phyloP scores from a whole-genome alignment of 2,113 vertebrate species.

The Tachysurus vachellii region DNA sequence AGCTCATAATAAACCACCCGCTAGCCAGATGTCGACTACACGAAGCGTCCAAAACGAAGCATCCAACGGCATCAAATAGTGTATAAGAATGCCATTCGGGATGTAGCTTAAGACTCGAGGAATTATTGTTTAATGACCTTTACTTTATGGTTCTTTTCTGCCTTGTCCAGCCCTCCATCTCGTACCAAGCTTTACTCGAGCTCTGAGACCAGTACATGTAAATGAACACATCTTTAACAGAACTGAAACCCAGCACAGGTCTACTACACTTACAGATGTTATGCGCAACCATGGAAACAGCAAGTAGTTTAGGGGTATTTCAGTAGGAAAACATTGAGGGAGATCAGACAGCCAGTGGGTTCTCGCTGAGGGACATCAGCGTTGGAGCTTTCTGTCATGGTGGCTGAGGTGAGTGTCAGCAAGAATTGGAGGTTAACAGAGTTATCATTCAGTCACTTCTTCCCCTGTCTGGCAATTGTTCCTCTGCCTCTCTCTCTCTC shows the following conservation, averaged over 20 bases:
- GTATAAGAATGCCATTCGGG: too few species aligned
- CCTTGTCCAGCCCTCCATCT: neutral
- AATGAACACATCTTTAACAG: neutral
- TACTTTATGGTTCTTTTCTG: too few species aligned
- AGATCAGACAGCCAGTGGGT: neutral
- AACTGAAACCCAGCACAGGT: neutral
- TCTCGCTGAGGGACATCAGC: neutral
- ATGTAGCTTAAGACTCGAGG: too few species aligned
- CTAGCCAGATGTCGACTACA: too few species aligned
- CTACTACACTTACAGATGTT: neutral
- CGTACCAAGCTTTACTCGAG: too few species aligned
- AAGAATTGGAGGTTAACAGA: slow-evolving; percentile 21
- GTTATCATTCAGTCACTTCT: slow-evolving; percentile 12
- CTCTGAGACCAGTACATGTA: neutral
- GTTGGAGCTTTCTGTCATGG: neutral
- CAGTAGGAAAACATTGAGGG: neutral
- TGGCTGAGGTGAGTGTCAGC: slow-evolving; percentile 4
- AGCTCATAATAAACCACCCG: too few species aligned
- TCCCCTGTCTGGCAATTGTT: neutral
- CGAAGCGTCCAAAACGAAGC: too few species aligned
- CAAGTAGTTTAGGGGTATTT: neutral
- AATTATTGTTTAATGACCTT: too few species aligned
- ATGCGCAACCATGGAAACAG: slow-evolving; percentile 32
- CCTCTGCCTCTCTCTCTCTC: neutral
- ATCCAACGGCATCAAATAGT: too few species aligned